A percentile compares a stretch with the other conserved stretches of the same genome.
Conservation (phyloP, 2,797 vertebrate species). For the Carduelis carduelis region DNA sequence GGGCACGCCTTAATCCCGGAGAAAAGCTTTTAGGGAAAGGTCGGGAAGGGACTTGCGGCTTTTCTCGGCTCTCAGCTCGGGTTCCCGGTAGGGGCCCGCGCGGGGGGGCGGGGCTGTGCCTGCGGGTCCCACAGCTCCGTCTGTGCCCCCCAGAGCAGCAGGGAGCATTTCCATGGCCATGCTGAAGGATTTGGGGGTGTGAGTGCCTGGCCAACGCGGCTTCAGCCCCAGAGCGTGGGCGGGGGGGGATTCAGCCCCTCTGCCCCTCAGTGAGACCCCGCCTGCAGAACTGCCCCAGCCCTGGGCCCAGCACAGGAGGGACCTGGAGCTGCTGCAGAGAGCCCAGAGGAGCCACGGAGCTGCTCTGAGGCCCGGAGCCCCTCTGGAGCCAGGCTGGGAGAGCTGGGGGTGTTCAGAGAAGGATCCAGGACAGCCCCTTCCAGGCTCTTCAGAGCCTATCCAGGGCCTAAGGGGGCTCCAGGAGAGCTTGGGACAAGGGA, state of each 20-base stretch:
- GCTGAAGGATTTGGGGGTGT: not conserved
- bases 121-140: rapidly evolving
- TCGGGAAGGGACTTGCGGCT: not conserved
- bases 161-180: not conserved
- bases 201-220: rapidly evolving
- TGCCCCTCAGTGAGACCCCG: not conserved
- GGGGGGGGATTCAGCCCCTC: not conserved
- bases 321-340: not conserved
- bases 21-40: not conserved
- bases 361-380: not conserved
- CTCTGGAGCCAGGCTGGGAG: not conserved
- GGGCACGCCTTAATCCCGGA: not conserved
- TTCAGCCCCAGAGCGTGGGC: not conserved
- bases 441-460: not conserved
- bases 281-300: not conserved
- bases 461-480: not conserved
- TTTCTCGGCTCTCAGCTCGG: rapidly evolving
- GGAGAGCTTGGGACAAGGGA: not conserved
- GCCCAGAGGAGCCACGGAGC: not conserved
- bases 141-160: not conserved
- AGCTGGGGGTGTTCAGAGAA: not conserved
- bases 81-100: not conserved
- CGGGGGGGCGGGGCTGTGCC: no score
- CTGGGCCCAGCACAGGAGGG: not conserved
- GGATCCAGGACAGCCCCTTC: not conserved